Base-by-base conservation (phyloP, 1,140 invertebrate genomes). In the Homalodisca vitripennis region DNA sequence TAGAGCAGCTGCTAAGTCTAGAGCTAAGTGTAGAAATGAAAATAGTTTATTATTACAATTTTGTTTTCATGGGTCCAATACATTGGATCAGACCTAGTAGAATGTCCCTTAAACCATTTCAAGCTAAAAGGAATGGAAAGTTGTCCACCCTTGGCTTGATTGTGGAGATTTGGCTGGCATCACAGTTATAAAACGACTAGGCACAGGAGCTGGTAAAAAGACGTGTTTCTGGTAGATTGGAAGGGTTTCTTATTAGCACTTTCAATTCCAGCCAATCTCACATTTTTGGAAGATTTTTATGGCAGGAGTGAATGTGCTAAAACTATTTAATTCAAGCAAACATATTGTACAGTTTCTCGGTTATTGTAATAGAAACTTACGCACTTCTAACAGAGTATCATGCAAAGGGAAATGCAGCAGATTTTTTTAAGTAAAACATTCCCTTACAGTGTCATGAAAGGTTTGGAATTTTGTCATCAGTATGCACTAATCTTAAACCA, bases 341-440 rank as follows among this genome's bases (percentile, higher is more conserved):
- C 73, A 69, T 66, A 69, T 83, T 66, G 74, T 78, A 24, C 74
- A 81, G 60, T 72, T 81, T n/a, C 48, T 81, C 68, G 81, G 81
- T 2, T 77, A 66, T 74, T 82, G 81, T 72, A 24, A 72, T 27
- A 47, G 70, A 24, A n/a, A 27, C 51, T 24, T 69, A 73, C 57
- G 71, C 77, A 10, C 77, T 80, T 64, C 30, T 84, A 13, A 85
- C 82, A 27, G 78, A 84, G 75, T 84, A 80, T 71, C 78, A 84
- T 73, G 69, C 70, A 62, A 68, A 77, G 48, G 81, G 81, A 22
- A 78, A 78, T 76, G 78, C 78, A 55, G 68, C 75, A 10, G 20
- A 60, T 26, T n/a, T 80, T n/a, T 20, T 64, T 76, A 41, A 64
- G 70, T 0, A n/a, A 74, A 57, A 60, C 47, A 46, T 1, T 31